A percentile compares a stretch with the other conserved stretches of the same genome.
phyloP scores from a whole-genome alignment of 2,113 vertebrate species.

The Syngnathus typhle region DNA sequence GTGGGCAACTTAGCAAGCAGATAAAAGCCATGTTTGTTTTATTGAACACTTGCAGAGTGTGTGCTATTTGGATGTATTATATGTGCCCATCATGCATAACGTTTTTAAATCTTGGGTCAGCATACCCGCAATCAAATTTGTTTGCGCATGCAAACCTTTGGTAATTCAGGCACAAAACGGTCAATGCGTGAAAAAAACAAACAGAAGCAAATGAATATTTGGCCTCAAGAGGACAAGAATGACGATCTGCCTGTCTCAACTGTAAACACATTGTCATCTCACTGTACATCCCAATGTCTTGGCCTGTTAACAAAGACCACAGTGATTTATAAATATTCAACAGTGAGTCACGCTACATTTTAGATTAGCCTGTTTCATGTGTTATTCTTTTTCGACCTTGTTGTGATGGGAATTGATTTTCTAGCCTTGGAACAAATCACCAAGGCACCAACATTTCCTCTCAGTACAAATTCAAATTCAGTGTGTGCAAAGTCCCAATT shows the following conservation, averaged over 20 bases:
- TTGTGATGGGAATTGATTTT: conserved; percentile 36
- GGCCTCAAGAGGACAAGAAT: conserved; percentile 10
- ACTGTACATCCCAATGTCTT: background rate
- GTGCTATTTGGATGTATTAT: too few species aligned
- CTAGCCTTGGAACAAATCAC: conserved; percentile 34
- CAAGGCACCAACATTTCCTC: conserved; percentile 29
- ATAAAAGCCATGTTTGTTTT: too few species aligned
- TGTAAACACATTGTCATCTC: conserved; percentile 8
- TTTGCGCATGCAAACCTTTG: background rate
- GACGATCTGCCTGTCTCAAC: conserved; percentile 22
- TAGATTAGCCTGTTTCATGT: conserved; percentile 17
- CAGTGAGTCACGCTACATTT: conserved; percentile 25
- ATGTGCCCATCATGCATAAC: too few species aligned
- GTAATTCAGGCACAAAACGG: background rate
- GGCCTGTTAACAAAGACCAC: background rate
- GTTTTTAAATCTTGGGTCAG: too few species aligned
- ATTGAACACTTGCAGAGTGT: too few species aligned
- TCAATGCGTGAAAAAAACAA: background rate
- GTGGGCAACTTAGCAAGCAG: too few species aligned
- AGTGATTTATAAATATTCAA: conserved; percentile 24
- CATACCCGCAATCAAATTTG: too few species aligned
- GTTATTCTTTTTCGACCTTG: conserved; percentile 36
- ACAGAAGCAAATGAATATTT: conserved; percentile 12
- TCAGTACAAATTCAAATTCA: conserved; percentile 40
- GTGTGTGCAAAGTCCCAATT: conserved; percentile 23